These are phyloP conservation scores for Flexamia atlantica DNA, from an alignment of 2,888 invertebrate genomes.

Conservation along the genomic window DNA sequence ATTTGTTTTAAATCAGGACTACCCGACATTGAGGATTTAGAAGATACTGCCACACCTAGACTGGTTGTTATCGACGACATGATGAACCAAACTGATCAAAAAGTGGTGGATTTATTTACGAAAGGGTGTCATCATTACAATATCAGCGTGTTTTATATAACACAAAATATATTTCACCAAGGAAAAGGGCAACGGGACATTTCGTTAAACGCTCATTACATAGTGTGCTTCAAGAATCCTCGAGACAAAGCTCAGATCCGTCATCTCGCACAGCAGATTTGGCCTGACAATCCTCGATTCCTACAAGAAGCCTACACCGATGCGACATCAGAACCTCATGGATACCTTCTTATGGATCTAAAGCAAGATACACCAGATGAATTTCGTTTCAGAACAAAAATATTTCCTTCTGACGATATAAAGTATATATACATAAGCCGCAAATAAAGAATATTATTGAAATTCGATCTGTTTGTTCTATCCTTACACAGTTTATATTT, in stretches of 20 bases:
- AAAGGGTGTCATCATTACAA: slow-evolving; percentile 44
- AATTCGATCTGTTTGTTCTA: too few relatives aligned
- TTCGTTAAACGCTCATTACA: slow-evolving; percentile 69
- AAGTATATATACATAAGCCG: too few relatives aligned
- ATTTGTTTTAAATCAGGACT: slow-evolving; percentile 3
- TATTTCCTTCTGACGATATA: too few relatives aligned
- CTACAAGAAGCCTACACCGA: slow-evolving; percentile 67
- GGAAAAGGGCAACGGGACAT: slow-evolving; percentile 68
- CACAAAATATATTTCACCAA: slow-evolving; percentile 69
- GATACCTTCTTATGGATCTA: slow-evolving; percentile 67
- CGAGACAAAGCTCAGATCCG: slow-evolving; percentile 67
- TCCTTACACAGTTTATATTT: too few relatives aligned
- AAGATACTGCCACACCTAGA: neutral
- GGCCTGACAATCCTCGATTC: slow-evolving; percentile 66
- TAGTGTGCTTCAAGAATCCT: slow-evolving; percentile 68
- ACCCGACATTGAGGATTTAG: neutral
- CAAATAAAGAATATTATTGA: too few relatives aligned
- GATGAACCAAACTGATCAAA: slow-evolving; percentile 6
- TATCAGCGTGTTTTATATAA: slow-evolving; percentile 65
- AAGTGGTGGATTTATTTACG: slow-evolving; percentile 26
- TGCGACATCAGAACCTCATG: slow-evolving; percentile 66
- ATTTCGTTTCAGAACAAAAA: too few relatives aligned
- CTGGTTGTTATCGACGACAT: slow-evolving; percentile 31
- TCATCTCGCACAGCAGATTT: slow-evolving; percentile 66
- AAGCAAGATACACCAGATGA: too few relatives aligned